phyloP scores from a whole-genome alignment of 1,140 invertebrate genomes.

The Drosophila nebulosa region DNA sequence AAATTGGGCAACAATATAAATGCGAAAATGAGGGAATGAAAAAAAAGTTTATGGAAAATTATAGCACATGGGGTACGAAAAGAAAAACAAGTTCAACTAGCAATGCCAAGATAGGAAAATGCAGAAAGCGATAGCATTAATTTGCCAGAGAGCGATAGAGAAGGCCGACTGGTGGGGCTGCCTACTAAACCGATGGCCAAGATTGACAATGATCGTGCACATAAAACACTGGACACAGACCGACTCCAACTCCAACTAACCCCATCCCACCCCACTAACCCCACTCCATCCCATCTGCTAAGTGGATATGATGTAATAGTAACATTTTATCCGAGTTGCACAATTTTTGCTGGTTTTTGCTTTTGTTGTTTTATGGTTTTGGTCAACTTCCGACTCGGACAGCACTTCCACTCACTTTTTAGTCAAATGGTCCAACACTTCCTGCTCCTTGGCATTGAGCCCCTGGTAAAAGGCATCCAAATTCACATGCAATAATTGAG shows the following conservation, averaged over 20 bases:
- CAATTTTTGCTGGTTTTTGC: conserved; percentile 53
- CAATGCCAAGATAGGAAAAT: not conserved
- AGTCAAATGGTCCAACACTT: conserved; percentile 84
- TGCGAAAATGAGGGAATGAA: conserved; percentile 9
- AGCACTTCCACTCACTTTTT: conserved; percentile 83
- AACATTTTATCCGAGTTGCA: conserved; percentile 79
- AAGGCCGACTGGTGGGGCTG: conserved; percentile 26
- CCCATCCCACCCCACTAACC: not conserved
- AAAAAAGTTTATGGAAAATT: conserved; percentile 2
- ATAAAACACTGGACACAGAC: conserved; percentile 20
- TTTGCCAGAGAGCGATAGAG: not conserved
- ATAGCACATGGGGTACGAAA: conserved; percentile 13
- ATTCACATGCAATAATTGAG: conserved; percentile 84
- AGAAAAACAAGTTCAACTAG: conserved; percentile 52
- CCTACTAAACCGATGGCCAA: conserved; percentile 77
- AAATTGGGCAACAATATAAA: conserved; percentile 32
- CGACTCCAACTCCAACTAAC: not conserved
- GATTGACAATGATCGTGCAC: conserved; percentile 70
- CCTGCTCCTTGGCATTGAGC: conserved; percentile 84
- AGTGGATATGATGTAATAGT: conserved; percentile 66
- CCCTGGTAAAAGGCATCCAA: conserved; percentile 84
- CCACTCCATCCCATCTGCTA: conserved; percentile 1
- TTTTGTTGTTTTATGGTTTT: conserved; percentile 1
- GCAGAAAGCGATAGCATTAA: conserved; percentile 15
- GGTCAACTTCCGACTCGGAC: conserved; percentile 63